Evolutionary conservation across 2,888 invertebrate genomes (phyloP).

Genomic region (Sycophila texana): DNA sequence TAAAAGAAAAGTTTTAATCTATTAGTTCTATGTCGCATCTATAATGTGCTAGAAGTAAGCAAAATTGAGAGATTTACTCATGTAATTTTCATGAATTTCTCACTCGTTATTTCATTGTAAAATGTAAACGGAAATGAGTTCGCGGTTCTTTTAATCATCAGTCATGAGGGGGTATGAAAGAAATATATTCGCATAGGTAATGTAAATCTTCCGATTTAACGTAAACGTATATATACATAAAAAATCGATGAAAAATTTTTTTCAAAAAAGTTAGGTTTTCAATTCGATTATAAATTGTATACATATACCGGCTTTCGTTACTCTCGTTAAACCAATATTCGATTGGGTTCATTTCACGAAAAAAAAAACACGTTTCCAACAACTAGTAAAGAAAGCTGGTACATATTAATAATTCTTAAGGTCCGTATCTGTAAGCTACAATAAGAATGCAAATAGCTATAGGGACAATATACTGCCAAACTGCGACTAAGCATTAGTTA

Average conservation of each 20-base stretch:
- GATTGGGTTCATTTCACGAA: neutral
- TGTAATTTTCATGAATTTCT: constrained; percentile 21
- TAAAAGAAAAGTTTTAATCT: constrained; percentile 48
- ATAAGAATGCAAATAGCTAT: constrained; percentile 66
- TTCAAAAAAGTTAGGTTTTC: constrained; percentile 17
- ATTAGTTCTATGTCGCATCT: constrained; percentile 50
- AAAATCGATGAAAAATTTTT: constrained; percentile 46
- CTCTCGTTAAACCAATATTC: constrained; percentile 10
- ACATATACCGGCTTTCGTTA: constrained; percentile 41
- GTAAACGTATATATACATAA: constrained; percentile 39
- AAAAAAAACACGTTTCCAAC: neutral
- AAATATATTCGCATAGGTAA: constrained; percentile 13
- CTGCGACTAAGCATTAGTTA: constrained; percentile 71
- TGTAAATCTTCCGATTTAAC: constrained; percentile 52
- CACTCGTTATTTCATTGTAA: constrained; percentile 22
- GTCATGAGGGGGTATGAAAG: constrained; percentile 31
- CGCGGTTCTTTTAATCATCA: constrained; percentile 15
- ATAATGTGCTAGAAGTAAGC: constrained; percentile 40
- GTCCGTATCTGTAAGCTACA: constrained; percentile 54
- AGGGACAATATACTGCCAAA: constrained; percentile 76
- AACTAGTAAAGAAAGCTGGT: constrained; percentile 47
- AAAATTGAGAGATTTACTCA: constrained; percentile 22
- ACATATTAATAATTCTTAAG: constrained; percentile 32
- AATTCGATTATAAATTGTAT: constrained; percentile 10
- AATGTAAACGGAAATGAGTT: constrained; percentile 10